Percentiles rank a stretch among this genome's conserved stretches.
Conservation (phyloP, 2,888 invertebrate species). For the Thelaira solivaga region DNA sequence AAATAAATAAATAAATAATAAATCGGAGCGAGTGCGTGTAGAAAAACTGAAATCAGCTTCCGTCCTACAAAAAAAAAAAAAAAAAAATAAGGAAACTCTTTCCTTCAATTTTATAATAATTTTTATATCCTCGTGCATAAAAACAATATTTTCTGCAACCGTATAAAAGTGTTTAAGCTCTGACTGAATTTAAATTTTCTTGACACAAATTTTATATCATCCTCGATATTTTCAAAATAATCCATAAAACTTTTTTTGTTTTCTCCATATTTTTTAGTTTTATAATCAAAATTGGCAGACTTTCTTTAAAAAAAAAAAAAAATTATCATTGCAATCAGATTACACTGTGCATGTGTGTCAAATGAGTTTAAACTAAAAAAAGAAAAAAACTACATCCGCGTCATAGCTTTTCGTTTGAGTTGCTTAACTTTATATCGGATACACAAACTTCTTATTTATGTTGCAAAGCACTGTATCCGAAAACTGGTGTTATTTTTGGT, state of each 20-base stretch:
- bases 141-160: too few relatives aligned
- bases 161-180: too few relatives aligned
- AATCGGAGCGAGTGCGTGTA: slow-evolving; percentile 28
- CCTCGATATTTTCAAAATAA: too few relatives aligned
- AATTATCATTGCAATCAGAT: not conserved
- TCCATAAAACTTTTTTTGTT: not conserved
- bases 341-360: slow-evolving; percentile 16
- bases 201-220: too few relatives aligned
- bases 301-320: not conserved
- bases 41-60: slow-evolving; percentile 33
- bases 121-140: too few relatives aligned
- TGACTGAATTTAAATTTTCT: too few relatives aligned
- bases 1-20: not conserved
- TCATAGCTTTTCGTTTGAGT: not conserved
- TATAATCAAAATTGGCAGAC: not conserved
- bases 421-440: not conserved
- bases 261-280: not conserved
- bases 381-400: not conserved
- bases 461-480: not conserved
- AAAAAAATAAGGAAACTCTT: slow-evolving; percentile 2
- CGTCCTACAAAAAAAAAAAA: slow-evolving; percentile 13
- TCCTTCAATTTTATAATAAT: too few relatives aligned
- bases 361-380: not conserved
- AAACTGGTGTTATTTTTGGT: not conserved
- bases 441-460: not conserved